Base-by-base conservation (phyloP, 2,888 invertebrate genomes). In the Trachelus tabidus region DNA sequence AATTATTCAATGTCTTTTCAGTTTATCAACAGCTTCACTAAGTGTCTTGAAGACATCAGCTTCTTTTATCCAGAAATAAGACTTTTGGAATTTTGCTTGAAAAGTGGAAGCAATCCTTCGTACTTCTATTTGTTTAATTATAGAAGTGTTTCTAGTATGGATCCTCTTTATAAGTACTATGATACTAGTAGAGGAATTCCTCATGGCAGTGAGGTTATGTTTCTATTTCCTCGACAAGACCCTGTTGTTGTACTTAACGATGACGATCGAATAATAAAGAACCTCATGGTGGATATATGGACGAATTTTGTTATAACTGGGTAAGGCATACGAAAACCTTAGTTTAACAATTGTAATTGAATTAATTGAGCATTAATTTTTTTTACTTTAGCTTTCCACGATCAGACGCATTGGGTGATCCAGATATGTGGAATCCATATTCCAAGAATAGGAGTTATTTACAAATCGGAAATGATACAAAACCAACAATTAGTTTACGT, bases 221-320 rank as follows among this genome's bases (percentile, higher is more conserved):
- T 71, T 34, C 31, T 71, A 12, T 71, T 71, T 56, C 56, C 56
- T 56, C 56, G 2, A 56, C 9, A 56, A 56, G 9, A 56, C 23
- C 56, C 56, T 23, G 23, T 56, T 33, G 76, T 79, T n/a, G 80
- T 79, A n/a, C 74, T 87, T 33, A 85, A 81, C 75, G 75, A 80
- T 31, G 71, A 79, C 1, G 91, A 91, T 79, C 77, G 82, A 40
- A 69, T 78, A 56, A 87, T 92, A 12, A 87, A 90, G 3, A 84
- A 89, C 34, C 85, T 88, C 34, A 87, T 92, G 87, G 85, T 92
- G 9, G 85, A 86, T 56, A 85, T 92, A 3, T 93, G 92, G 92
- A 90, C 91, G 2, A 92, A 91, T 79, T 93, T 93, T 75, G 85
- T 82, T 33, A 81, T 73, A 0, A 73, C 73, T n/a, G 84, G 86